Percentiles rank a stretch among this genome's conserved stretches.
These are phyloP conservation scores for Spatula versicolor DNA, from an alignment of 2,797 vertebrate species.

Conservation along the genomic window DNA sequence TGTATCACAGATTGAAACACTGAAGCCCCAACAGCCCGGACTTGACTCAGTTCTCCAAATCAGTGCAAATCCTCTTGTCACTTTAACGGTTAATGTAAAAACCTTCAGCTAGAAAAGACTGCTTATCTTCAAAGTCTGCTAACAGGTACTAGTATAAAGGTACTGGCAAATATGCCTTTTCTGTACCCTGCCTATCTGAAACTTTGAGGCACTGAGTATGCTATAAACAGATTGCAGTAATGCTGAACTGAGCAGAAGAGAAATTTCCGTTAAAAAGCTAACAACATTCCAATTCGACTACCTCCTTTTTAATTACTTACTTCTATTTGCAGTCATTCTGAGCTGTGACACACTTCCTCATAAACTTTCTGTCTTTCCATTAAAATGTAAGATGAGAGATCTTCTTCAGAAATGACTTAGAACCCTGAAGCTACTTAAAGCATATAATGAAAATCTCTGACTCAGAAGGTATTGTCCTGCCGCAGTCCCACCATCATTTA, in stretches of 20 bases:
- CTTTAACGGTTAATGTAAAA: background rate
- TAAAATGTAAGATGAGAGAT: background rate
- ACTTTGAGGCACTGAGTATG: background rate
- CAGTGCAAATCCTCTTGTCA: background rate
- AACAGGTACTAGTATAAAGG: background rate
- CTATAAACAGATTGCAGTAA: background rate
- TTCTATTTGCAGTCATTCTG: background rate
- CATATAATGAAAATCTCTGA: background rate
- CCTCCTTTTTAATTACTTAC: background rate
- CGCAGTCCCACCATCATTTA: background rate
- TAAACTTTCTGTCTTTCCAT: background rate
- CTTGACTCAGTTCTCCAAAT: background rate
- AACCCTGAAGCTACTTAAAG: background rate
- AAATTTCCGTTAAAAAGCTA: background rate
- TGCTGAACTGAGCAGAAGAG: background rate
- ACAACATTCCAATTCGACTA: background rate
- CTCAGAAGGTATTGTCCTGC: conserved; percentile 13
- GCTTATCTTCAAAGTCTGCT: background rate
- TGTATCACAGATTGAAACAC: background rate
- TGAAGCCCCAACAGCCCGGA: background rate
- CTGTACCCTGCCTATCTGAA: background rate
- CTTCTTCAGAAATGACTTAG: background rate
- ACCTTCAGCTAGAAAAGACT: background rate
- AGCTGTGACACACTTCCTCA: background rate
- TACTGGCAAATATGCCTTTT: background rate